Evolutionary conservation across 2,113 vertebrate genomes (phyloP).

Genomic region (Rynchops niger): DNA sequence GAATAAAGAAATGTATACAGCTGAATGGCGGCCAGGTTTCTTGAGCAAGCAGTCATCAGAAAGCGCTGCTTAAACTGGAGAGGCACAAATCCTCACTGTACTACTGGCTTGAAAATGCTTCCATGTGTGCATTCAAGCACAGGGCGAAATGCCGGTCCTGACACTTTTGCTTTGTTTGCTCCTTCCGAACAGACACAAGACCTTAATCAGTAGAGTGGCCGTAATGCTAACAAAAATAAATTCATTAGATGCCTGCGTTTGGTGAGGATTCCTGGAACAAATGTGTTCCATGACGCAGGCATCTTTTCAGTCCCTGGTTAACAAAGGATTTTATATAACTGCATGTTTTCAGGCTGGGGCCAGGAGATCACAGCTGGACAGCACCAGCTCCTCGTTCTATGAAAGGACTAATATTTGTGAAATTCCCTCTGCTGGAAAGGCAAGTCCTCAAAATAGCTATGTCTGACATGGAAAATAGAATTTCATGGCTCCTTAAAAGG

Average conservation of each 20-base stretch:
- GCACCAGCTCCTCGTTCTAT: slow-evolving; percentile 16
- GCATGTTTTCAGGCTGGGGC: neutral
- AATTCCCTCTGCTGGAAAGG: slow-evolving; percentile 35
- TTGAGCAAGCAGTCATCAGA: neutral
- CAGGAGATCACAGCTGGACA: slow-evolving; percentile 49
- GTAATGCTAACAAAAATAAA: neutral
- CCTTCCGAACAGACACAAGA: neutral
- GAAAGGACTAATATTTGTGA: slow-evolving; percentile 37
- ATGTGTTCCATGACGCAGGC: neutral
- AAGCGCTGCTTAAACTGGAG: neutral
- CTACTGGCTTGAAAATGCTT: slow-evolving; percentile 18
- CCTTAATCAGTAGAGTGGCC: neutral
- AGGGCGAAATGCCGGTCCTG: rapidly evolving
- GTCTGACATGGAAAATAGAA: slow-evolving; percentile 17
- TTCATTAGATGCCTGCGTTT: neutral
- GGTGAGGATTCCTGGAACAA: slow-evolving; percentile 34
- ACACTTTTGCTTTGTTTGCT: neutral
- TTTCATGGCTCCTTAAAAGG: slow-evolving; percentile 61
- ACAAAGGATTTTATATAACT: slow-evolving; percentile 19
- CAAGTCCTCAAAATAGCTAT: slow-evolving; percentile 41
- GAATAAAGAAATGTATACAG: neutral
- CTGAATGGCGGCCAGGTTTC: neutral
- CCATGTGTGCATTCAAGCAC: neutral
- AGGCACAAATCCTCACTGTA: neutral
- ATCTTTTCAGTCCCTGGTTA: slow-evolving; percentile 18